Evolutionary conservation across 2,797 vertebrate species (phyloP).

Genomic region (Mustela erminea): DNA sequence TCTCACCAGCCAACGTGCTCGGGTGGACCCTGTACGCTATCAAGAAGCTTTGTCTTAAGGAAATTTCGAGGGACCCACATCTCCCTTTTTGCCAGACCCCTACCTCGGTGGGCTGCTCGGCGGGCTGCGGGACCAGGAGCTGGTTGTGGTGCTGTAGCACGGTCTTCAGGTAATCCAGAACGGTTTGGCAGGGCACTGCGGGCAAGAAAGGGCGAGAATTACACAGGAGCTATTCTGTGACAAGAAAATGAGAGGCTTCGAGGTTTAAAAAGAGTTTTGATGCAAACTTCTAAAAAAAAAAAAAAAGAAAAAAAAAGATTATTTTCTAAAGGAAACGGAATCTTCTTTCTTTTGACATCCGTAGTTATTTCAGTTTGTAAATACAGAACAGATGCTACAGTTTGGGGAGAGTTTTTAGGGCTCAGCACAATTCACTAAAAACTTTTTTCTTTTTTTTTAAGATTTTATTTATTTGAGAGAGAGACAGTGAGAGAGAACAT

Average conservation of each 20-base stretch:
- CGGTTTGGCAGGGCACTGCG: constrained; percentile 97
- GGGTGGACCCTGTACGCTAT: neutral
- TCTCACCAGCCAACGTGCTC: constrained; percentile 9
- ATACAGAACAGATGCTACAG: neutral
- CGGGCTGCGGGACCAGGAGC: constrained; percentile 92
- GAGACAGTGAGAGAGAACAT: too few relatives aligned
- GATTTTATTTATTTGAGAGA: too few relatives aligned
- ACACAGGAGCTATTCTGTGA: constrained; percentile 6
- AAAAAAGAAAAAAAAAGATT: neutral
- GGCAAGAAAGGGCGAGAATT: constrained; percentile 77
- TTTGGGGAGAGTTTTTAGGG: constrained; percentile 66
- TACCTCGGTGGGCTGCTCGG: constrained; percentile 97
- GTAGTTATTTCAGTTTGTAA: constrained; percentile 78
- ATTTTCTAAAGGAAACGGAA: constrained; percentile 76
- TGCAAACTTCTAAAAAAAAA: constrained; percentile 49
- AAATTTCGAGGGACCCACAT: neutral
- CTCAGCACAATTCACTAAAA: constrained; percentile 68
- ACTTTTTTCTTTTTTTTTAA: neutral
- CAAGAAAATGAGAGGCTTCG: constrained; percentile 48
- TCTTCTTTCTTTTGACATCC: constrained; percentile 76
- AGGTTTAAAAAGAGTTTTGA: constrained; percentile 67
- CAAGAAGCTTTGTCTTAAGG: neutral
- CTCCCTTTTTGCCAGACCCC: constrained; percentile 25
- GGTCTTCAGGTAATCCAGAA: constrained; percentile 97
- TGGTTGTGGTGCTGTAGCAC: constrained; percentile 98